phyloP scores from a whole-genome alignment of 2,113 vertebrate species.

The Protobothrops flavoviridis region DNA sequence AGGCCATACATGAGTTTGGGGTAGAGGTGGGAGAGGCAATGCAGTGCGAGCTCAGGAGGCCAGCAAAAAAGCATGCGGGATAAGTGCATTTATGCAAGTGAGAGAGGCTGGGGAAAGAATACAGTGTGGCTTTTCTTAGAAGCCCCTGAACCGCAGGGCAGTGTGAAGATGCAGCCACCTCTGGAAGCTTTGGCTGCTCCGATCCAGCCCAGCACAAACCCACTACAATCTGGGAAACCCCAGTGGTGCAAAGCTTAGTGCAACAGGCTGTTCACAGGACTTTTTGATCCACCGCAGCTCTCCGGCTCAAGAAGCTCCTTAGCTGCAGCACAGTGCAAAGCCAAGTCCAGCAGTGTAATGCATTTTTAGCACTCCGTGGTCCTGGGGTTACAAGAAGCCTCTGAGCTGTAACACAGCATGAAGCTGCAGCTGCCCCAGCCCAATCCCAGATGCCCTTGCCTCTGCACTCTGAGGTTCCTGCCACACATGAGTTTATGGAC shows the following conservation, averaged over 20 bases:
- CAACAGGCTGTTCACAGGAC: neutral
- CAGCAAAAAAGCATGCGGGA: neutral
- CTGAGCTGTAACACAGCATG: neutral
- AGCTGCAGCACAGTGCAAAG: neutral
- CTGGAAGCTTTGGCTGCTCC: neutral
- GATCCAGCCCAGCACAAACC: neutral
- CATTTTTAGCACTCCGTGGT: neutral
- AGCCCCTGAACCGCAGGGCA: neutral
- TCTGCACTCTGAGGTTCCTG: neutral
- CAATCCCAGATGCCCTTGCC: neutral
- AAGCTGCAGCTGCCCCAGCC: neutral
- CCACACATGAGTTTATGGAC: neutral
- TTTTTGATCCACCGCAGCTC: neutral
- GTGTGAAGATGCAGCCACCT: neutral
- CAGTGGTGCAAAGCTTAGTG: neutral
- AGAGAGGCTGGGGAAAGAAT: neutral
- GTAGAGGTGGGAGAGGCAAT: neutral
- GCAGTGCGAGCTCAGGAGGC: neutral
- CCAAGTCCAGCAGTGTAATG: neutral
- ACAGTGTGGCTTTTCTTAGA: neutral
- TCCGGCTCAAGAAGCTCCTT: neutral
- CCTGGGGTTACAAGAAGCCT: neutral
- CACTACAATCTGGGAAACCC: neutral
- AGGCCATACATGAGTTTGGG: neutral
- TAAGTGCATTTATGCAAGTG: neutral